Base-by-base conservation (phyloP, 2,888 invertebrate species). In the Strigamia transsilvanica region DNA sequence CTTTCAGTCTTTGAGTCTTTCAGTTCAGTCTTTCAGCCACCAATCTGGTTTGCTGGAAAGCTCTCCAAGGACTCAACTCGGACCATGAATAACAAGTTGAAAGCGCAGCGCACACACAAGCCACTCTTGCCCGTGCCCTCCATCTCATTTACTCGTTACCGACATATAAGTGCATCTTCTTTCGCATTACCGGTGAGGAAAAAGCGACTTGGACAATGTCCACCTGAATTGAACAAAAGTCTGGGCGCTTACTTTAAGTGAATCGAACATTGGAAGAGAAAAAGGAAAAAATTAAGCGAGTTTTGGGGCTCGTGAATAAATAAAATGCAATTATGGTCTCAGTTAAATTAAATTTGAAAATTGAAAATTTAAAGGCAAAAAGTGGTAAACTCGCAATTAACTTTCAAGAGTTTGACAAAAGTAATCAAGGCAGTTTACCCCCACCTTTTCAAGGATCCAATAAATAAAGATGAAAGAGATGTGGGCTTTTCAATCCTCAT, bases 71-170 rank as follows among this genome's bases (percentile, higher is more conserved):
- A 66, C 61, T 18, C 61, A 66, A 21, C 61, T 66, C 23, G 61
- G 61, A 66, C 61, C 21, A 66, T 66, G 61, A 66, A 66, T 66
- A 66, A 66, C 61, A 66, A 66, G 61, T 66, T 66, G 61, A 66
- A 66, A 66, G 61, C 46, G 46, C 21, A 66, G 23, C 21, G 9
- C 61, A 66, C 61, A 9, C 23, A 21, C 61, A 46, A 46, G 15
- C 46, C 46, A 46, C 46, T 46, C 46, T 46, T 21, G 6, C 3
- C 15, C 51, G 7, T 13, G 0, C 12, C 0, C 18, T 7, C 18
- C 61, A 66, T 21, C 18, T 66, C 18, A 66, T 66, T 23, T 66
- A 66, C 61, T 66, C 18, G n/a, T 66, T 66, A 23, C 18, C 61
- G 18, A 66, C 61, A 66, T 23, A 66, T 66, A 46, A 66, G 23